These are phyloP conservation scores for Epinotia ramella DNA, from an alignment of 2,888 invertebrate species.

Conservation along the genomic window DNA sequence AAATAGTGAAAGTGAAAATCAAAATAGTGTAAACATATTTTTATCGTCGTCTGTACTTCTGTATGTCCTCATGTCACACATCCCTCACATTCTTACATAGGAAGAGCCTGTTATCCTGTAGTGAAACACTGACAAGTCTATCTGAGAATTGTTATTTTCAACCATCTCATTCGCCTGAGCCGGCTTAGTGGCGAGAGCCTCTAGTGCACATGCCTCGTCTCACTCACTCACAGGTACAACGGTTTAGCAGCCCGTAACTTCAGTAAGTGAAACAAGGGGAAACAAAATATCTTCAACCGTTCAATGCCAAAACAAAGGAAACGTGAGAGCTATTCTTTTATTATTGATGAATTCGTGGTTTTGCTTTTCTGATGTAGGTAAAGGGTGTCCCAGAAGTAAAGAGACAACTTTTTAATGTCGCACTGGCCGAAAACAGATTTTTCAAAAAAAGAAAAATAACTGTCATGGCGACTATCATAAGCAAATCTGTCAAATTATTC, in stretches of 20 bases:
- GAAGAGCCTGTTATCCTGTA: not conserved
- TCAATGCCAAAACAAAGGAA: slow-evolving; percentile 42
- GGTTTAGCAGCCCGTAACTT: slow-evolving; percentile 23
- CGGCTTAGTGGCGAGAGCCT: slow-evolving; percentile 42
- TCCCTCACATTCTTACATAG: not conserved
- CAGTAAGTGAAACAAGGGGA: slow-evolving; percentile 38
- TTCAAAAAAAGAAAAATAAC: too few relatives aligned
- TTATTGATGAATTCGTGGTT: slow-evolving; percentile 43
- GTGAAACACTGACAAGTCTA: slow-evolving; percentile 24
- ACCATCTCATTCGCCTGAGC: slow-evolving; percentile 39
- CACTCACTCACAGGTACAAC: slow-evolving; percentile 21
- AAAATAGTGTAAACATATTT: too few relatives aligned
- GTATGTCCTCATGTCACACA: not conserved
- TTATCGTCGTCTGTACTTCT: too few relatives aligned
- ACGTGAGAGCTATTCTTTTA: slow-evolving; percentile 40
- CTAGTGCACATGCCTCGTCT: slow-evolving; percentile 36
- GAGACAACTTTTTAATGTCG: too few relatives aligned
- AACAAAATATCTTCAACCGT: slow-evolving; percentile 40
- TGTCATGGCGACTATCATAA: too few relatives aligned
- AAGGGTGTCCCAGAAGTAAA: too few relatives aligned
- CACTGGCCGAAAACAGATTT: too few relatives aligned
- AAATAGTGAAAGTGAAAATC: too few relatives aligned
- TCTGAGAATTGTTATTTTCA: slow-evolving; percentile 33
- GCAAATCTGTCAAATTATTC: too few relatives aligned
- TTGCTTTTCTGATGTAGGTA: slow-evolving; percentile 29